phyloP scores from a whole-genome alignment of 2,888 invertebrate genomes.

The Stenotaenia linearis region DNA sequence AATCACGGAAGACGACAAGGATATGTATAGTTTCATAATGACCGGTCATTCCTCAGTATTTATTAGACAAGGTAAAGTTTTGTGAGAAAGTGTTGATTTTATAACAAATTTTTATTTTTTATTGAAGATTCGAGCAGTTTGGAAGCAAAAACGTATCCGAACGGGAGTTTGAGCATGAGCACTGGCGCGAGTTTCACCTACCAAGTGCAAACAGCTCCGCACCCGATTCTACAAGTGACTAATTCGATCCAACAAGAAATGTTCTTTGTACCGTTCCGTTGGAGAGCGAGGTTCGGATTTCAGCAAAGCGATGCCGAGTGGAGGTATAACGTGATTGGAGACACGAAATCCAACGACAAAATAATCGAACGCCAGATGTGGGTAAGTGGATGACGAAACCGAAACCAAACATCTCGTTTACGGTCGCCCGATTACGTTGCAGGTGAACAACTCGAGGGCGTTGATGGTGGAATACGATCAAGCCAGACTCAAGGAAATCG shows the following conservation, averaged over 20 bases:
- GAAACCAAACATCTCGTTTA: not conserved
- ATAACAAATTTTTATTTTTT: not conserved
- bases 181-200: conserved; percentile 31
- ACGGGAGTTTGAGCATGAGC: conserved; percentile 31
- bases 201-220: conserved; percentile 33
- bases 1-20: conserved; percentile 28
- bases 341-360: conserved; percentile 30
- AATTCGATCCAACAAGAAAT: conserved; percentile 36
- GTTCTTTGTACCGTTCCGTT: conserved; percentile 34
- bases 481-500: conserved; percentile 79
- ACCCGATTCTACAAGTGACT: conserved; percentile 33
- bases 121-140: conserved; percentile 19
- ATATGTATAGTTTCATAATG: conserved; percentile 32
- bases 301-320: conserved; percentile 32
- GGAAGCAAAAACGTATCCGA: conserved; percentile 34
- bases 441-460: conserved; percentile 85
- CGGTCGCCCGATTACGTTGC: conserved; percentile 32
- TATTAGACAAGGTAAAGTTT: conserved; percentile 33
- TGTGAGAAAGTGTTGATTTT: not conserved
- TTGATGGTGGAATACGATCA: conserved; percentile 90
- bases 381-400: conserved; percentile 2
- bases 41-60: conserved; percentile 32
- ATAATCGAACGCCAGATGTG: conserved; percentile 35
- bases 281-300: conserved; percentile 33
- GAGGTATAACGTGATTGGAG: conserved; percentile 35